Evolutionary conservation across 2,113 vertebrate species (phyloP), one percentile per base, ranked within the genome.

Genomic region (Elephantulus edwardii): DNA sequence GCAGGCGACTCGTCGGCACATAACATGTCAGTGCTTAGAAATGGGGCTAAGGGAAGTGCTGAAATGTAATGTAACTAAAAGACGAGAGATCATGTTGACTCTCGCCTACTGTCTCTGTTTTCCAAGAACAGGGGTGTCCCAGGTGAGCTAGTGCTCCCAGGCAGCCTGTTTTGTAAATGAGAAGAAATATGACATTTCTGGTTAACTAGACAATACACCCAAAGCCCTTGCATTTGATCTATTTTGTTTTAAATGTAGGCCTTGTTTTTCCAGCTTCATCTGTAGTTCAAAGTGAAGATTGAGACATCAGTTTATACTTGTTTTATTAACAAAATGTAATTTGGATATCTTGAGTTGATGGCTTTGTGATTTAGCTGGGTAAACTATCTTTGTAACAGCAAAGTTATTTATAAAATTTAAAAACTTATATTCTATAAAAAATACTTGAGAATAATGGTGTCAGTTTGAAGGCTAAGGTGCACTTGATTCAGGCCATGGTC

Each of bases 401-500:
- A 99, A 99, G 99, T 99, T 99, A 99, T 99, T 99, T 99, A 99
- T 99, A 99, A 99, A 99, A 99, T 98, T 98, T 98, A 98, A 98
- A 98, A 98, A 98, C 97, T 97, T 98, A 98, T 98, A 98, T 98
- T 98, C 98, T 98, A 98, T n/a, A n/a, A n/a, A n/a, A n/a, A n/a
- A n/a, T n/a, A n/a, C n/a, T n/a, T n/a, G n/a, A n/a, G n/a, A n/a
- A n/a, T n/a, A n/a, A n/a, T n/a, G n/a, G n/a, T n/a, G n/a, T n/a
- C n/a, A n/a, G n/a, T n/a, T n/a, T n/a, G n/a, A n/a, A n/a, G n/a
- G n/a, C n/a, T n/a, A n/a, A n/a, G n/a, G n/a, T n/a, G n/a, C n/a
- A n/a, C n/a, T n/a, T n/a, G n/a, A n/a, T n/a, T n/a, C n/a, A n/a
- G n/a, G n/a, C n/a, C n/a, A n/a, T n/a, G n/a, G n/a, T n/a, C n/a